Base-by-base conservation (phyloP, 1,140 invertebrate species). In the Maconellicoccus hirsutus region DNA sequence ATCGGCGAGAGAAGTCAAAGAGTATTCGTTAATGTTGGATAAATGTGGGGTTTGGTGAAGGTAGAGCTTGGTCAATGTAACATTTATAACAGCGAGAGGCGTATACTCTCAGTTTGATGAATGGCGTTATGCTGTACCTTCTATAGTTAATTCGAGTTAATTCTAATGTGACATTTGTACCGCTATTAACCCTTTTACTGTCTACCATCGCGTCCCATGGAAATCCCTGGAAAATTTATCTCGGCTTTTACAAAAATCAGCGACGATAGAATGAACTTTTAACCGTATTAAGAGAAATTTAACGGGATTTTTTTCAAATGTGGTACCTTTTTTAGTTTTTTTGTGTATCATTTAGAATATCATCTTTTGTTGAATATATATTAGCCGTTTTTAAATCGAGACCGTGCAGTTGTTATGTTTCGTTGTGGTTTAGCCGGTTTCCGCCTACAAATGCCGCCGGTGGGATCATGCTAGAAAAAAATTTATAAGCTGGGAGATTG, bases 81-180 rank as follows among this genome's bases (percentile, higher is more conserved):
- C 42, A 52, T 52, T 16, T 52, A 52, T 52, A 52, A 52, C 42
- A 52, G 12, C 10, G 61, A 26, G 25, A 66, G 61, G 61, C 61
- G 61, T 66, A 66, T 66, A 25, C 61, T 66, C 61, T 66, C 61
- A 25, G 61, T 66, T 66, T 66, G 61, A 66, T 66, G 61, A 66
- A 66, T 66, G 61, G 61, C 25, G 21, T 66, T 66, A 66, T 66
- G 61, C 61, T 66, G 10, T 66, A 66, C 61, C 61, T 66, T 25
- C 61, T 66, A 66, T 66, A 66, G 61, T 66, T 66, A 66, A 66
- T 66, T 66, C 61, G 61, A 66, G 61, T 66, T 66, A 66, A 66
- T 66, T 66, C 61, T 66, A 66, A 66, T 66, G 61, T 66, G 61
- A 66, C 61, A 66, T 66, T 66, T 66, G 61, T 66, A 66, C 61